A percentile compares a stretch with the other conserved stretches of the same genome.
phyloP scores from a whole-genome alignment of 2,888 invertebrate species.

The Drosophila buzzatii region DNA sequence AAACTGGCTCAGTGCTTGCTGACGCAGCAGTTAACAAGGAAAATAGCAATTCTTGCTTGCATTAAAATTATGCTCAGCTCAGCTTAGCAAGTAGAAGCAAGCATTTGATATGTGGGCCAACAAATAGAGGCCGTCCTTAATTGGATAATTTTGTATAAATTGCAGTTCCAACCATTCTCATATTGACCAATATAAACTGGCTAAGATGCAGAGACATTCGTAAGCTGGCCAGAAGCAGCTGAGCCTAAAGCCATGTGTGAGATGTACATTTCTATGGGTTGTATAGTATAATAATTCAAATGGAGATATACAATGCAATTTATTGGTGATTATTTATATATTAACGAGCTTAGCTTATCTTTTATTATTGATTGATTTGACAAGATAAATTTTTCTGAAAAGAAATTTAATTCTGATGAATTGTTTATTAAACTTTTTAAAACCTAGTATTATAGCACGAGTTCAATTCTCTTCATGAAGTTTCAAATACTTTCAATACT shows the following conservation, averaged over 20 bases:
- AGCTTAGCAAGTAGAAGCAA: constrained; percentile 35
- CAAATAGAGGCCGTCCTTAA: constrained; percentile 17
- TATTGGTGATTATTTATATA: too few species aligned
- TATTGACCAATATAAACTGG: background rate
- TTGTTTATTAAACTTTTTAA: too few species aligned
- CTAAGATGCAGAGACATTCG: background rate
- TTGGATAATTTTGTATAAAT: constrained; percentile 34
- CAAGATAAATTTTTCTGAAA: too few species aligned
- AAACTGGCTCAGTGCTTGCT: constrained; percentile 21
- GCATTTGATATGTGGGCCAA: constrained; percentile 34
- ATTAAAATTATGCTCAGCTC: constrained; percentile 48
- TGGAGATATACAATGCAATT: too few species aligned
- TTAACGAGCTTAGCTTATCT: too few species aligned
- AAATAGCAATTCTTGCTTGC: constrained; percentile 56
- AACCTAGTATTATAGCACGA: too few species aligned
- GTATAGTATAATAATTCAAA: too few species aligned
- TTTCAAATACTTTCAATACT: too few species aligned
- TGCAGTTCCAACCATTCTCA: background rate
- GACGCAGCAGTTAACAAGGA: constrained; percentile 62
- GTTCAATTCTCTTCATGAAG: too few species aligned
- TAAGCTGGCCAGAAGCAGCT: background rate
- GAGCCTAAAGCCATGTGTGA: background rate
- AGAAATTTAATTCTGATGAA: too few species aligned
- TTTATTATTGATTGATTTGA: too few species aligned
- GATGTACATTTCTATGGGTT: too few species aligned